Base-by-base conservation (phyloP, 2,888 invertebrate species). In the Microchrysa polita region DNA sequence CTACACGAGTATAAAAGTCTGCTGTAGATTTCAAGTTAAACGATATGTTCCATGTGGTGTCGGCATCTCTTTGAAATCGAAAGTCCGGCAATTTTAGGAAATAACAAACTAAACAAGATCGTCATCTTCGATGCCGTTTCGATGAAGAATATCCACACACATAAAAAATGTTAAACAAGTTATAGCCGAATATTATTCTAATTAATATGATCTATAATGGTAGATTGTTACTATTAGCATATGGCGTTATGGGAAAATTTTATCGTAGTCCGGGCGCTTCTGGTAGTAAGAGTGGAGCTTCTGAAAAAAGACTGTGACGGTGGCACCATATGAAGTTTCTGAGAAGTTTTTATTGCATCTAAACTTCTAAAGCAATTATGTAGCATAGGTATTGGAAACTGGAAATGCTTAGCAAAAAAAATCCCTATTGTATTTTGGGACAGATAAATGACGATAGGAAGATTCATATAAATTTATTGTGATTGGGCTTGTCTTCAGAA, bases 181-280 rank as follows among this genome's bases (percentile, higher is more conserved):
- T 65, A 65, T 65, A 65, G 22, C 65, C 65, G 65, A 65, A 65
- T 65, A 65, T 65, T 65, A 65, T 65, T 65, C 65, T 65, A 65
- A 65, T 65, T 65, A 65, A 48, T 42, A 65, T 65, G 65, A 65
- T 65, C 22, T 44, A 65, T 44, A 65, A 48, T 48, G 23, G 48
- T 42, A 48, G 44, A 48, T 65, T 5, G 48, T 65, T 44, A 1
- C 48, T 22, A 65, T 65, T 65, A 65, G 65, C 65, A 65, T 65
- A 65, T 65, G 65, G 20, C 65, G 65, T 65, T 65, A 65, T 65
- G 44, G 65, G 65, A 65, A 65, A 44, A n/a, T 65, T 65, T 65
- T 65, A 65, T 65, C 44, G 44, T 5, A 16, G 48, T 48, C 48
- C 12, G 48, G 12, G 16, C 48, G 48, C 48, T 48, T 48, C 23